These are phyloP conservation scores for Panulirus ornatus DNA, from an alignment of 1,140 invertebrate species.

Conservation along the genomic window DNA sequence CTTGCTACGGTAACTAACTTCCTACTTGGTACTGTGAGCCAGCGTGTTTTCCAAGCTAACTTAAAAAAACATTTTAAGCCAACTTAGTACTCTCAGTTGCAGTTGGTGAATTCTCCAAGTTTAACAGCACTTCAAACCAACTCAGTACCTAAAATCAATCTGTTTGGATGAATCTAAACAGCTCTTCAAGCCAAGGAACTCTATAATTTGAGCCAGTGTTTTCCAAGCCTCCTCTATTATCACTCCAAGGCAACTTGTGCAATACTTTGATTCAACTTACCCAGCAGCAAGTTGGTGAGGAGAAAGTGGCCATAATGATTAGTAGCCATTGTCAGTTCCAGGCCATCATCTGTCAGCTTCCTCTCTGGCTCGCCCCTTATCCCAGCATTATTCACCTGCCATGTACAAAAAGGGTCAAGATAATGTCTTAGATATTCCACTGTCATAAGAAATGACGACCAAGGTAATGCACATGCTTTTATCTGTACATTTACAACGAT, in stretches of 20 bases:
- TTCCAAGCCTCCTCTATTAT: too few species aligned
- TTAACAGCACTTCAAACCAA: neutral
- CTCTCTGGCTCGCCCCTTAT: neutral
- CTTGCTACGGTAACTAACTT: neutral
- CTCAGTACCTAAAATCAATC: neutral
- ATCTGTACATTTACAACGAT: neutral
- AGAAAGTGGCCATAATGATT: slow-evolving; percentile 49
- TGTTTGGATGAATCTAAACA: neutral
- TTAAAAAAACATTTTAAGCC: neutral
- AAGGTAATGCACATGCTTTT: neutral
- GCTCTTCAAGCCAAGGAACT: neutral
- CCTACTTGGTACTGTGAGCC: neutral
- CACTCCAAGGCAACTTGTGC: too few species aligned
- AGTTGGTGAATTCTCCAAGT: neutral
- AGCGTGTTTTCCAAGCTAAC: neutral
- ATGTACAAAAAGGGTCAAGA: slow-evolving; percentile 1
- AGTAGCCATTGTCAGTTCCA: slow-evolving; percentile 49
- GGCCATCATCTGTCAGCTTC: slow-evolving; percentile 12
- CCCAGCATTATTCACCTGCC: slow-evolving; percentile 49
- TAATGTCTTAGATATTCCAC: neutral
- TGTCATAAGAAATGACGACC: neutral
- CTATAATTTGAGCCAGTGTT: neutral
- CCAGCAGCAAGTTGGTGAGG: slow-evolving; percentile 34
- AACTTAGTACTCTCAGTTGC: neutral
- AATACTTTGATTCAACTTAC: too few species aligned